A percentile compares a stretch with the other conserved stretches of the same genome.
These are phyloP conservation scores for Falco concolor DNA, from an alignment of 2,797 vertebrate genomes.

Conservation along the genomic window DNA sequence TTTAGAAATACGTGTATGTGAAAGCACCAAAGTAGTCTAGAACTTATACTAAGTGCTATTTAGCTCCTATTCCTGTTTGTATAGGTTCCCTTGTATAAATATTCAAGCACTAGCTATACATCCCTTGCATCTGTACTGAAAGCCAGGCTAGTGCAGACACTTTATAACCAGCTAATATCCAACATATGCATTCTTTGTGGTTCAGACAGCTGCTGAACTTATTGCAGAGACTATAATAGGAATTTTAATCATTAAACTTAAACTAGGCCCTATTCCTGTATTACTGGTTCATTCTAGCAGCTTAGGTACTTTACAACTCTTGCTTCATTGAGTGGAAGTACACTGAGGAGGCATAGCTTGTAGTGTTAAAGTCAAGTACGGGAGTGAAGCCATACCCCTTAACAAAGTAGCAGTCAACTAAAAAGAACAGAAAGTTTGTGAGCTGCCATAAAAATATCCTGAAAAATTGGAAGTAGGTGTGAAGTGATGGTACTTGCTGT, in stretches of 20 bases:
- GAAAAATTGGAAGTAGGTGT: background rate
- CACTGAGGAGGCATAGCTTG: background rate
- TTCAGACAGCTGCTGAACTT: background rate
- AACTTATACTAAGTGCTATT: background rate
- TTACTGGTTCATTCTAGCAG: background rate
- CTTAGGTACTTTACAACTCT: background rate
- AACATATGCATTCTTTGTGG: background rate
- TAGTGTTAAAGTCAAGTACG: background rate
- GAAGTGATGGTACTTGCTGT: background rate
- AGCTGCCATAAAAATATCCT: background rate
- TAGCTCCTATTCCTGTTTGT: background rate
- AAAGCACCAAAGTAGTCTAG: background rate
- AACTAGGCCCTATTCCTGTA: background rate
- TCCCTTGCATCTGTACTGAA: background rate
- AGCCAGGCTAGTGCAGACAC: background rate
- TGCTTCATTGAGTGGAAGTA: background rate
- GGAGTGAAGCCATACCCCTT: background rate
- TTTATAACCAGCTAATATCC: background rate
- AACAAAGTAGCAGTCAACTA: background rate
- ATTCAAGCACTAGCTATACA: accelerated
- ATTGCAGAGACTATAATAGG: background rate
- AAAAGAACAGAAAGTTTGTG: background rate
- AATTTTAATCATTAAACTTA: background rate
- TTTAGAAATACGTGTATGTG: background rate
- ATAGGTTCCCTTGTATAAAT: background rate